Base-by-base conservation (phyloP, 2,888 invertebrate species). In the Autographa pulchrina region DNA sequence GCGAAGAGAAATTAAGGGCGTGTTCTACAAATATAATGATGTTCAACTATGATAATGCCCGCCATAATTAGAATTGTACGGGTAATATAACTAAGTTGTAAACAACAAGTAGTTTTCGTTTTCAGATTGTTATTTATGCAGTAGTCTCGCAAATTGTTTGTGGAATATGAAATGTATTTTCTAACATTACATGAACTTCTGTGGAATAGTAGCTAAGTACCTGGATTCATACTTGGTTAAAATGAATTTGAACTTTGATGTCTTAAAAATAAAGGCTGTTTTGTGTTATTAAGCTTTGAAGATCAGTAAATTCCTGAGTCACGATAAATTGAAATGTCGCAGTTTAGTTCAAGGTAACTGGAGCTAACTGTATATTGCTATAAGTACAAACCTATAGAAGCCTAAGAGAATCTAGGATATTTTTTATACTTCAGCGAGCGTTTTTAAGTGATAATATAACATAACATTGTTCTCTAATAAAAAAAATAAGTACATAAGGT, bases 321-420 rank as follows among this genome's bases (percentile, higher is more conserved):
- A 91, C 89, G 90, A 92, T 86, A 89, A 91, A 88, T 90, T 89
- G 86, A 90, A 92, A 89, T 90, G 86, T 87, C 88, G 84, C 88
- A 88, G 86, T 88, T 89, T 85, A 84, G 89, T 89, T 89, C 82
- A 85, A 86, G 79, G 77, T 85, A 91, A 85, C 91, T 90, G 91
- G 80, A 84, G 80, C 80, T 92, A 92, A 92, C 91, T 91, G 92
- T 92, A 25, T 25, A 56, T 20, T 20, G 11, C 20, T 20, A 56
- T 56, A 56, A 56, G 25, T 54, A 13, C 11, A 13, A 56, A 25
- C 54, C 20, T 25, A 56, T 20, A 25, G 25, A 56, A 20, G 20
- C 54, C 8, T 11, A 20, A 20, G 9, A 54, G 13, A 20, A 56
- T 56, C 20, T 56, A 25, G 20, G 25, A 56, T 56, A 56, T 56